Conservation (phyloP, 2,888 invertebrate genomes). For the Choreutis nemorana region DNA sequence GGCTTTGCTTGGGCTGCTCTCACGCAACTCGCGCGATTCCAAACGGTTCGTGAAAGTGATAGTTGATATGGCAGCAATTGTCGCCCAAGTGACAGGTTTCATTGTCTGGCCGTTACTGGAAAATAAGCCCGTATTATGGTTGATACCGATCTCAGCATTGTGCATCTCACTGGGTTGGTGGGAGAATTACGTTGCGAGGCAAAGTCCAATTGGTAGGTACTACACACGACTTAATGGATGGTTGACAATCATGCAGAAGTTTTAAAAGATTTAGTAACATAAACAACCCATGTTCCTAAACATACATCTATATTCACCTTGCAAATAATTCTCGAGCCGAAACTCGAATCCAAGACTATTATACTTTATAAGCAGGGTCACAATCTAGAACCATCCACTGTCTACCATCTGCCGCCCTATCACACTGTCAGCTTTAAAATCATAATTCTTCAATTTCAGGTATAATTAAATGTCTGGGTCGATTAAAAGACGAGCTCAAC, state of each 20-base stretch:
- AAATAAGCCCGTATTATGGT: conserved; percentile 78
- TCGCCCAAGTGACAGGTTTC: conserved; percentile 90
- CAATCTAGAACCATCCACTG: too few species aligned
- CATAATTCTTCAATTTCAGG: conserved; percentile 39
- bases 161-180: conserved; percentile 96
- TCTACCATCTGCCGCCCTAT: too few species aligned
- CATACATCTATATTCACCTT: too few species aligned
- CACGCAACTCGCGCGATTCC: conserved; percentile 83
- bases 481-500: conserved; percentile 81
- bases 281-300: too few species aligned
- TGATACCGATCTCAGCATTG: conserved; percentile 85
- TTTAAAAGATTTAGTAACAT: too few species aligned
- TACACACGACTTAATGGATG: not conserved
- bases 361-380: too few species aligned
- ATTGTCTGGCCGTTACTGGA: conserved; percentile 91
- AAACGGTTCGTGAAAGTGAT: conserved; percentile 79
- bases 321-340: too few species aligned
- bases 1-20: conserved; percentile 77
- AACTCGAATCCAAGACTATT: too few species aligned
- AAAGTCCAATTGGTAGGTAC: conserved; percentile 80
- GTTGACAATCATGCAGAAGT: too few species aligned
- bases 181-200: conserved; percentile 94
- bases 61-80: conserved; percentile 85
- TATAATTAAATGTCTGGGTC: conserved; percentile 76
- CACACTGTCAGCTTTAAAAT: too few species aligned